Conservation (phyloP, 2,888 invertebrate species). For the Biston stratarius region DNA sequence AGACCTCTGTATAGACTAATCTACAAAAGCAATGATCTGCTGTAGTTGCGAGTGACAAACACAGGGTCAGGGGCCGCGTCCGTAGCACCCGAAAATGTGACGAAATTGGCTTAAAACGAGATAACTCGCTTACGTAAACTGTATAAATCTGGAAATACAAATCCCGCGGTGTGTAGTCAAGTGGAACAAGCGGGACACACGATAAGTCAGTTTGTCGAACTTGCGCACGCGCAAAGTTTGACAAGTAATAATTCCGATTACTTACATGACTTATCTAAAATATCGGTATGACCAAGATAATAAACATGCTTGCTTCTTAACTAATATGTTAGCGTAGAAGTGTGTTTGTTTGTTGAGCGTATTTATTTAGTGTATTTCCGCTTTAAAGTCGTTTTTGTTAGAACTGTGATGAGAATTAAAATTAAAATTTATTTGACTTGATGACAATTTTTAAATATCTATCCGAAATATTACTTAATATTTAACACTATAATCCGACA, state of each 20-base stretch:
- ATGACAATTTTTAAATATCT: too few species aligned
- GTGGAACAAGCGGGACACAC: conserved; percentile 42
- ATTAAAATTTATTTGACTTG: too few species aligned
- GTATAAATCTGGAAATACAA: conserved; percentile 49
- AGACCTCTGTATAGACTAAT: conserved; percentile 35
- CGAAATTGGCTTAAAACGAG: conserved; percentile 57
- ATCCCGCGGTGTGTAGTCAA: conserved; percentile 29
- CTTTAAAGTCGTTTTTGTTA: too few species aligned
- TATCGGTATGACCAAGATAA: background rate
- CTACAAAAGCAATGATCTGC: conserved; percentile 31
- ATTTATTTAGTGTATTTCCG: too few species aligned
- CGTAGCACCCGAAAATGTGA: conserved; percentile 47
- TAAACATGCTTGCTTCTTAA: too few species aligned
- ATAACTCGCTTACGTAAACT: conserved; percentile 55
- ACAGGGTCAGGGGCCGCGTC: conserved; percentile 53
- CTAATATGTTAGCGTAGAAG: too few species aligned
- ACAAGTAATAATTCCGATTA: background rate
- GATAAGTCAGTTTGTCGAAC: conserved; percentile 48
- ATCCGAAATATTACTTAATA: too few species aligned
- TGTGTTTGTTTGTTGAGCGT: too few species aligned
- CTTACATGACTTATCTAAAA: background rate
- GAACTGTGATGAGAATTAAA: too few species aligned
- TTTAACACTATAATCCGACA: too few species aligned
- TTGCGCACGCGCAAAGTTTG: conserved; percentile 12
- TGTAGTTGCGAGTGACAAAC: conserved; percentile 30